Percentiles rank a stretch among this genome's conserved stretches.
Evolutionary conservation across 1,140 invertebrate genomes (phyloP).

Genomic region (Amphibalanus amphitrite): DNA sequence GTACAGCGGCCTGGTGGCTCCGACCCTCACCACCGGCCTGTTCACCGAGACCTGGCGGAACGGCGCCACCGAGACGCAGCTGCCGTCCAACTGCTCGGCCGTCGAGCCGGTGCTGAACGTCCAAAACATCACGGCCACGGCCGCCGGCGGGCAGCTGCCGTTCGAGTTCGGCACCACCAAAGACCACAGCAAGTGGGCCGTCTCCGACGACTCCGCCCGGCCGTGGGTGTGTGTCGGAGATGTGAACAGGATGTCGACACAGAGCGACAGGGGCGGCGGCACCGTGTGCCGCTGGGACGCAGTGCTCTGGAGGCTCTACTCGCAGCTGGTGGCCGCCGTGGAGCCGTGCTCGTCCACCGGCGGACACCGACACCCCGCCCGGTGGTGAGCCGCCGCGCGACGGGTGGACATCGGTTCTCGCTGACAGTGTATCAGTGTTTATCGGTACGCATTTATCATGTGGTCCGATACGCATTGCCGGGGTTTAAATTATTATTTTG

Average conservation of each 20-base stretch:
- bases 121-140: slow-evolving; percentile 43
- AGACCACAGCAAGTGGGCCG: slow-evolving; percentile 88
- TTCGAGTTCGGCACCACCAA: slow-evolving; percentile 43
- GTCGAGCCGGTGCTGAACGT: slow-evolving; percentile 42
- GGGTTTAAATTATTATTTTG: no score
- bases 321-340: slow-evolving; percentile 20
- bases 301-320: slow-evolving; percentile 35
- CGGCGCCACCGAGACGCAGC: slow-evolving; percentile 39
- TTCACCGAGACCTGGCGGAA: slow-evolving; percentile 77
- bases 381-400: no score
- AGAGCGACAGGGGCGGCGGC: slow-evolving; percentile 59
- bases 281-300: slow-evolving; percentile 48
- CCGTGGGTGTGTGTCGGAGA: slow-evolving; percentile 76
- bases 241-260: slow-evolving; percentile 73
- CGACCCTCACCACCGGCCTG: slow-evolving; percentile 45
- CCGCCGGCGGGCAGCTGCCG: slow-evolving; percentile 29
- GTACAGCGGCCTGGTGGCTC: slow-evolving; percentile 65
- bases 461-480: no score
- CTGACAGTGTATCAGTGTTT: no score
- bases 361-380: no score
- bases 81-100: slow-evolving; percentile 43
- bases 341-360: slow-evolving; percentile 19
- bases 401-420: no score
- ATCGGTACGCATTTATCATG: no score
- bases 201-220: slow-evolving; percentile 35